Conservation (phyloP, 2,888 invertebrate species). For the Nephrotoma appendiculata region DNA sequence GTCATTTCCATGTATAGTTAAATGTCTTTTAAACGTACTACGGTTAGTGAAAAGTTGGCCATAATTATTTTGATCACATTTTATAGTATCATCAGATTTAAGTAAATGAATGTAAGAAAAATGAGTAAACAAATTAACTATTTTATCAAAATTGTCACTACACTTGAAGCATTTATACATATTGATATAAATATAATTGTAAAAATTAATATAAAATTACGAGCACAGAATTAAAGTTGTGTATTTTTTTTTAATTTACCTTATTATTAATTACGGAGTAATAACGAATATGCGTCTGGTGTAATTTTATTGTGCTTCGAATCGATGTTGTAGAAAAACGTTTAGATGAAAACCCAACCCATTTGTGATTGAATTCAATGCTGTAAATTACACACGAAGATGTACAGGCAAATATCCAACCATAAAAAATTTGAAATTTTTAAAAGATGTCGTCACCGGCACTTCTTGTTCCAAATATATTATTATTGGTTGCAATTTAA, state of each 20-base stretch:
- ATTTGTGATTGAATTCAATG: neutral
- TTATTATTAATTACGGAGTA: neutral
- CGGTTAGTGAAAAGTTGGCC: too few relatives aligned
- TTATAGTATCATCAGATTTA: too few relatives aligned
- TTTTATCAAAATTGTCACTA: too few relatives aligned
- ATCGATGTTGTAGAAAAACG: neutral
- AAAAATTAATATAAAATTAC: too few relatives aligned
- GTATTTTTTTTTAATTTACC: neutral
- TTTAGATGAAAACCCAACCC: neutral
- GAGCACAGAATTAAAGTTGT: too few relatives aligned
- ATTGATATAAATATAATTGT: too few relatives aligned
- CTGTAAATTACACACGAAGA: neutral
- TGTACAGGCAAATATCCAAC: neutral
- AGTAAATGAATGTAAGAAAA: too few relatives aligned
- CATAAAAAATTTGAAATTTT: neutral
- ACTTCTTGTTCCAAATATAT: neutral
- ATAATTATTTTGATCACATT: too few relatives aligned
- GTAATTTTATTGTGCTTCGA: neutral
- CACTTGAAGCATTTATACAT: too few relatives aligned
- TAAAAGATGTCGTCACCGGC: neutral
- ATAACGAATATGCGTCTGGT: neutral
- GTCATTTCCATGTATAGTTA: too few relatives aligned
- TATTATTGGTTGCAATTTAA: neutral
- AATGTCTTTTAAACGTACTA: too few relatives aligned
- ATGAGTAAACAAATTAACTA: too few relatives aligned